Conservation (phyloP, 2,888 invertebrate genomes). For the Epicampocera succincta region DNA sequence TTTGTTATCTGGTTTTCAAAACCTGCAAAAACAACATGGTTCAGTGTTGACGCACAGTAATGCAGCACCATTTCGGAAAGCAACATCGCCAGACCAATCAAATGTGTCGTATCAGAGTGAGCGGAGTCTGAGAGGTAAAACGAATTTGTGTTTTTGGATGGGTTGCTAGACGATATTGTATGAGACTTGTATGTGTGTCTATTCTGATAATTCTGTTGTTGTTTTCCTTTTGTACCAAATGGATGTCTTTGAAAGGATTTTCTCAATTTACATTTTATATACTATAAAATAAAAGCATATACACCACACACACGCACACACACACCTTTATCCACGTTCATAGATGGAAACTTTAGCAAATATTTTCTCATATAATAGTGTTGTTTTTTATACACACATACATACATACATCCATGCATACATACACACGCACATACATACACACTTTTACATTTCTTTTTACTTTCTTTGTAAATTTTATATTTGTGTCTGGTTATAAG, state of each 20-base stretch:
- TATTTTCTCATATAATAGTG: slow-evolving; percentile 45
- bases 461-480: slow-evolving; percentile 38
- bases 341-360: slow-evolving; percentile 18
- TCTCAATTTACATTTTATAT: slow-evolving; percentile 54
- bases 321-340: not conserved
- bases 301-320: slow-evolving; percentile 15
- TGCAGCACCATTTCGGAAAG: too few species aligned
- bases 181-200: too few species aligned
- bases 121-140: too few species aligned
- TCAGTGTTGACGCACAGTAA: too few species aligned
- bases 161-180: too few species aligned
- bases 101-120: too few species aligned
- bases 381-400: not conserved
- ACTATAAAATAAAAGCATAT: slow-evolving; percentile 12
- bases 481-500: slow-evolving; percentile 1
- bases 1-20: too few species aligned
- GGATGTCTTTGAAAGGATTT: slow-evolving; percentile 59
- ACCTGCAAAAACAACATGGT: too few species aligned
- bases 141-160: too few species aligned
- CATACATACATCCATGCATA: too few species aligned
- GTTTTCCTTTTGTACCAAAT: slow-evolving; percentile 29
- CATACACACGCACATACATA: too few species aligned
- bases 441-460: slow-evolving; percentile 28
- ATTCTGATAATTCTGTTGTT: not conserved
- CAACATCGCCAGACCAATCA: too few species aligned